phyloP scores from a whole-genome alignment of 2,888 invertebrate species.

The Polylopha cassiicola region DNA sequence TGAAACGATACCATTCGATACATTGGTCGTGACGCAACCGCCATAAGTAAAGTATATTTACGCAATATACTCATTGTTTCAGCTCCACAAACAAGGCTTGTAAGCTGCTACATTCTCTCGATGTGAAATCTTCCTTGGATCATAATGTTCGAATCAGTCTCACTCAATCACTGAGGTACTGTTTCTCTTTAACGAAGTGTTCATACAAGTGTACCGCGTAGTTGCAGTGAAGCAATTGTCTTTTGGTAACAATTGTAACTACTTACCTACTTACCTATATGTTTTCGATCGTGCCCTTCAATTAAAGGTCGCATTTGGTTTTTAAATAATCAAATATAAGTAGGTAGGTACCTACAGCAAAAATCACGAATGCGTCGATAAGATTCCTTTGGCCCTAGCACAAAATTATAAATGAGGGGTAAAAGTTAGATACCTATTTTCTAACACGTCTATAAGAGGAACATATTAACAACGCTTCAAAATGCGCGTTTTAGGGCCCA shows the following conservation, averaged over 20 bases:
- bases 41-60: constrained; percentile 45
- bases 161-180: constrained; percentile 10
- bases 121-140: constrained; percentile 23
- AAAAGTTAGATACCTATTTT: too few relatives aligned
- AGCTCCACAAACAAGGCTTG: constrained; percentile 36
- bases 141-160: constrained; percentile 13
- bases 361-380: not conserved
- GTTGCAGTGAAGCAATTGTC: not conserved
- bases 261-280: not conserved
- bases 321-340: constrained; percentile 6
- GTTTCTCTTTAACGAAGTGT: not conserved
- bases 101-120: constrained; percentile 22
- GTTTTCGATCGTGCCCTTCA: constrained; percentile 12
- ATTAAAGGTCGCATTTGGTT: constrained; percentile 5
- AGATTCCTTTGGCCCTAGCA: too few relatives aligned
- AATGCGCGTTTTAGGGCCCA: too few relatives aligned
- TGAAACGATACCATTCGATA: constrained; percentile 54
- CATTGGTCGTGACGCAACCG: constrained; percentile 58
- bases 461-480: too few relatives aligned
- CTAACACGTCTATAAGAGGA: too few relatives aligned
- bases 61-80: constrained; percentile 49
- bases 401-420: too few relatives aligned
- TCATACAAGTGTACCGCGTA: not conserved
- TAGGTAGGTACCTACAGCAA: not conserved
- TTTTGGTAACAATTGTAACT: too few relatives aligned